These are phyloP conservation scores for Hemicentrotus pulcherrimus DNA, from an alignment of 35 echinoderm and acorn worm genomes.

Conservation along the genomic window DNA sequence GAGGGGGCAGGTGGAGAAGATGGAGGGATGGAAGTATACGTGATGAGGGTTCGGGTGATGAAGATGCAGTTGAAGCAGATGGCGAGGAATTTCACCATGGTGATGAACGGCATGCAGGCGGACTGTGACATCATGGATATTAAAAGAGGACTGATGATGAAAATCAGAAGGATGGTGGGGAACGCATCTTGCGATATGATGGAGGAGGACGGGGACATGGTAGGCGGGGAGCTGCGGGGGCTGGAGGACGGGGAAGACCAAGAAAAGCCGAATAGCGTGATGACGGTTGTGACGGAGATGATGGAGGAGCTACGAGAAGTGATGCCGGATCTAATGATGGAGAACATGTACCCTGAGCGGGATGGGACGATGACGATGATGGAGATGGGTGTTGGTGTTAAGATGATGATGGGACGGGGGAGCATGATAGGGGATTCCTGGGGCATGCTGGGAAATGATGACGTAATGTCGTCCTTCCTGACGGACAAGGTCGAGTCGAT, in stretches of 20 bases:
- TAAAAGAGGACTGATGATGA: neutral
- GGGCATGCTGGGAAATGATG: neutral
- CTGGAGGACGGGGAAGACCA: neutral
- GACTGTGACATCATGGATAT: neutral
- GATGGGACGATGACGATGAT: neutral
- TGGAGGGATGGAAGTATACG: neutral
- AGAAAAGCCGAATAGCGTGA: neutral
- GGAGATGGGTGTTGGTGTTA: neutral
- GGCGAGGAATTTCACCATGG: neutral
- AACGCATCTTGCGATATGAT: neutral
- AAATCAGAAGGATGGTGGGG: neutral
- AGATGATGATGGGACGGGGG: neutral
- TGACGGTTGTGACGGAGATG: neutral
- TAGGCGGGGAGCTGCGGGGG: neutral
- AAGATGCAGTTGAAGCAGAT: neutral
- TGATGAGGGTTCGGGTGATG: neutral
- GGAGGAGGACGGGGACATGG: neutral
- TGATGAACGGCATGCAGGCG: neutral
- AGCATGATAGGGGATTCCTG: constrained; percentile 6
- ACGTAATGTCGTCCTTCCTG: neutral
- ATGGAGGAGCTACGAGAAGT: neutral
- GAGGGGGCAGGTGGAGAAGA: neutral
- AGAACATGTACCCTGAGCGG: neutral
- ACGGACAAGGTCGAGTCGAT: neutral
- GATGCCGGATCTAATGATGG: neutral